These are phyloP conservation scores for Quadriops clusia DNA, from an alignment of 2,888 invertebrate species.

Conservation along the genomic window DNA sequence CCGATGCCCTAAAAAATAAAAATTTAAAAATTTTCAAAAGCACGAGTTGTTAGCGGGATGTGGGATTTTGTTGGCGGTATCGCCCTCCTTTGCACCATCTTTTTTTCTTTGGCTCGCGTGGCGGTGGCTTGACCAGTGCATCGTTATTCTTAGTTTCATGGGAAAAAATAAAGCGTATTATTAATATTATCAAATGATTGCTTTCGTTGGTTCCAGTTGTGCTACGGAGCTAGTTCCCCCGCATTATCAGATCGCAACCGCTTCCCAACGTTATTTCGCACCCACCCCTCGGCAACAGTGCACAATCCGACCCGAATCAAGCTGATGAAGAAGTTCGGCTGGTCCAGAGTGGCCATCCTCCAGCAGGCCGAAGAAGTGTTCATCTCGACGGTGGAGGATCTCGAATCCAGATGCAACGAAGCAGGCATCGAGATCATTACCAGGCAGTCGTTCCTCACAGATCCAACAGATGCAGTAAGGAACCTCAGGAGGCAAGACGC, in stretches of 20 bases:
- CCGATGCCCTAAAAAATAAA: too few relatives aligned
- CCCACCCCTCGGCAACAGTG: slow-evolving; percentile 97
- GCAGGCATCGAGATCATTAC: slow-evolving; percentile 91
- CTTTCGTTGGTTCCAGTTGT: slow-evolving; percentile 66
- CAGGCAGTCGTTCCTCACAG: slow-evolving; percentile 91
- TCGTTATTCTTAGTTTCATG: too few relatives aligned
- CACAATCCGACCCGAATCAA: slow-evolving; percentile 97
- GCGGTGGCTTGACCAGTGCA: too few relatives aligned
- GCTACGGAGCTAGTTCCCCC: slow-evolving; percentile 97
- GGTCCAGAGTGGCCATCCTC: slow-evolving; percentile 93
- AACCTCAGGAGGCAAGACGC: slow-evolving; percentile 94
- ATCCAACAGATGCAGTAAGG: slow-evolving; percentile 91
- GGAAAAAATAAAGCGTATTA: too few relatives aligned
- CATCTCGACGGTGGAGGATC: slow-evolving; percentile 86
- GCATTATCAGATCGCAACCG: slow-evolving; percentile 93
- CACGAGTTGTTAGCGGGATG: too few relatives aligned
- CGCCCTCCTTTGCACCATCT: too few relatives aligned
- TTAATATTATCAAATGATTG: too few relatives aligned
- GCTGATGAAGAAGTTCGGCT: slow-evolving; percentile 92
- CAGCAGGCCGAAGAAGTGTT: slow-evolving; percentile 95
- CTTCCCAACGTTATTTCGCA: slow-evolving; percentile 95
- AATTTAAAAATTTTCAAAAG: too few relatives aligned
- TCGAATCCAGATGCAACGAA: slow-evolving; percentile 87
- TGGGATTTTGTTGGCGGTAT: too few relatives aligned
- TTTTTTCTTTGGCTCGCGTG: too few relatives aligned